phyloP scores from a whole-genome alignment of 2,888 invertebrate species.

The Galerucella calmariensis region DNA sequence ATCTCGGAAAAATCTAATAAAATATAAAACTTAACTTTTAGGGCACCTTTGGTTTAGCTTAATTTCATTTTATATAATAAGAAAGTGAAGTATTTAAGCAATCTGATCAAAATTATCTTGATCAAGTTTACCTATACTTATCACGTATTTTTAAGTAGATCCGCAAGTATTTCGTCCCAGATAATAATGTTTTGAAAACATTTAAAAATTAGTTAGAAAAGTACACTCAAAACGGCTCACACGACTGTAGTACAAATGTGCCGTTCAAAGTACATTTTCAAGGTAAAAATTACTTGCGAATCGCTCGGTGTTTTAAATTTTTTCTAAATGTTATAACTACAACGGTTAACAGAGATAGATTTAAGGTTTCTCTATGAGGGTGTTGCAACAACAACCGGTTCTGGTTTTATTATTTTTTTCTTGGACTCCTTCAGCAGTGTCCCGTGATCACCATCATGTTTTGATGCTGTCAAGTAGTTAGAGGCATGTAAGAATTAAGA shows the following conservation, averaged over 20 bases:
- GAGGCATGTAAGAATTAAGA: constrained; percentile 82
- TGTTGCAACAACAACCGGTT: constrained; percentile 45
- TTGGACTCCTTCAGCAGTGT: constrained; percentile 57
- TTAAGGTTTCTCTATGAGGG: constrained; percentile 50
- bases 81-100: constrained; percentile 50
- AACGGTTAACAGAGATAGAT: constrained; percentile 63
- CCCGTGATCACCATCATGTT: constrained; percentile 68
- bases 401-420: constrained; percentile 25
- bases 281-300: neutral
- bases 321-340: constrained; percentile 60
- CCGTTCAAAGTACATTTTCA: neutral
- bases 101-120: constrained; percentile 50
- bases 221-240: neutral
- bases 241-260: neutral
- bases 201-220: neutral
- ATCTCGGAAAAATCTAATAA: constrained; percentile 40
- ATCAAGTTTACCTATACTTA: constrained; percentile 60
- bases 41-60: constrained; percentile 91
- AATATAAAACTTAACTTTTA: constrained; percentile 73
- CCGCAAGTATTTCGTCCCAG: constrained; percentile 1
- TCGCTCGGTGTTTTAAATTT: constrained; percentile 52
- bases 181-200: neutral
- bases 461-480: constrained; percentile 73
- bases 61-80: constrained; percentile 65
- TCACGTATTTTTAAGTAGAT: constrained; percentile 48